Percentiles rank a stretch among this genome's conserved stretches.
phyloP scores from a whole-genome alignment of 2,797 vertebrate genomes.

The Gymnoscopelus braueri region DNA sequence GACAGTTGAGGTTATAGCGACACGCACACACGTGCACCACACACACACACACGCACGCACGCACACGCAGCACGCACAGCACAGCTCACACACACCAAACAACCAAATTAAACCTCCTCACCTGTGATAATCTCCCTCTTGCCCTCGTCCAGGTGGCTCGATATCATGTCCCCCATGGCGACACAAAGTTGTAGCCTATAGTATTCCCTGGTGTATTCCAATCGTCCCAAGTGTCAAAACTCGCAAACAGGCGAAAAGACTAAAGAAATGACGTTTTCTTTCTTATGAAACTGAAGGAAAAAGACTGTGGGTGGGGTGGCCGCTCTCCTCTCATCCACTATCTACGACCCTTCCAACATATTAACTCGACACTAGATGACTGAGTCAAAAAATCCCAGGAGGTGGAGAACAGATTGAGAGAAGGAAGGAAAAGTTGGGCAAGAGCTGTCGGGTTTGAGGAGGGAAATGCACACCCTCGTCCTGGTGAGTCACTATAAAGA shows the following conservation, averaged over 20 bases:
- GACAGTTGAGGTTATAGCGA: not conserved
- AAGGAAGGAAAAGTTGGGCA: not conserved
- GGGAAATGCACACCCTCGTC: conserved; percentile 68
- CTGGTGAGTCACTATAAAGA: conserved; percentile 17
- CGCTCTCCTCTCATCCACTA: not conserved
- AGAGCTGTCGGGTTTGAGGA: conserved; percentile 3
- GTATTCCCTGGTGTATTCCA: conserved; percentile 18
- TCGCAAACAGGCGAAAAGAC: not conserved
- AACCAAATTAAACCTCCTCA: conserved; percentile 60
- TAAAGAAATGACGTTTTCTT: not conserved
- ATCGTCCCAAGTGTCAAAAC: not conserved
- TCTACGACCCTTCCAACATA: not conserved
- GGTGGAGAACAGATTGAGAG: too few relatives aligned
- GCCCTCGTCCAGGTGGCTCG: conserved; percentile 93
- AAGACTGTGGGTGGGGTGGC: not conserved
- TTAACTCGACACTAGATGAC: not conserved
- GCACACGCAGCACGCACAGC: not conserved
- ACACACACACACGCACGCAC: not conserved
- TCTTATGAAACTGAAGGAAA: not conserved
- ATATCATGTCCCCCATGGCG: conserved; percentile 92
- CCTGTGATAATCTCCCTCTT: conserved; percentile 90
- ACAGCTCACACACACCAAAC: not conserved
- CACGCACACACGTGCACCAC: too few relatives aligned
- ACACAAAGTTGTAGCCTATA: conserved; percentile 13
- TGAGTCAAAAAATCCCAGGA: too few relatives aligned